Evolutionary conservation across 2,888 invertebrate species (phyloP).

Genomic region (Ctena decussata): DNA sequence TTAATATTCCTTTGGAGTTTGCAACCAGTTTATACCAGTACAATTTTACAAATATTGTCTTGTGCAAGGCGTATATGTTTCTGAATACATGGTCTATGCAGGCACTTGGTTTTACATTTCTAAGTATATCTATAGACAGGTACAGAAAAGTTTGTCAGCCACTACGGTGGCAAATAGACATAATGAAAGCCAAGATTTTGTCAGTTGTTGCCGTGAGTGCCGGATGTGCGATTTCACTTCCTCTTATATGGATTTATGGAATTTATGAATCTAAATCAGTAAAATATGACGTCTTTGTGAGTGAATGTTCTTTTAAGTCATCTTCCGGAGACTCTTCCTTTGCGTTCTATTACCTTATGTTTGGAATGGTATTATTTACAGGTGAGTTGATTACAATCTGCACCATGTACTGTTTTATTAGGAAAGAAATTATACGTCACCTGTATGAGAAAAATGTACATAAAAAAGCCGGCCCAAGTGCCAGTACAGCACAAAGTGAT

Average conservation of each 20-base stretch:
- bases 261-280: slow-evolving; percentile 12
- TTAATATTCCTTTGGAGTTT: slow-evolving; percentile 64
- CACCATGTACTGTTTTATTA: background rate
- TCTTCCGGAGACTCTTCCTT: background rate
- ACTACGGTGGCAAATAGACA: slow-evolving; percentile 70
- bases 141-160: slow-evolving; percentile 76
- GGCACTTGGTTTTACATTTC: slow-evolving; percentile 52
- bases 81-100: slow-evolving; percentile 55
- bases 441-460: too few relatives aligned
- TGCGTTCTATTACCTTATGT: slow-evolving; percentile 46
- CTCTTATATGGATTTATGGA: slow-evolving; percentile 43
- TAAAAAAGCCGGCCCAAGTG: too few relatives aligned
- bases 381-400: background rate
- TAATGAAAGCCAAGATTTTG: slow-evolving; percentile 55
- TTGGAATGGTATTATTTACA: slow-evolving; percentile 41
- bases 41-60: slow-evolving; percentile 45
- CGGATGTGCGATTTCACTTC: slow-evolving; percentile 48
- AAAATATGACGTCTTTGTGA: slow-evolving; percentile 4
- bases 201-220: slow-evolving; percentile 46
- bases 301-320: slow-evolving; percentile 45
- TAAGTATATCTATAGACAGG: slow-evolving; percentile 61
- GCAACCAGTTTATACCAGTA: slow-evolving; percentile 60
- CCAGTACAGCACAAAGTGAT: too few relatives aligned
- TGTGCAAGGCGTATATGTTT: slow-evolving; percentile 59
- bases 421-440: background rate